phyloP scores from a whole-genome alignment of 2,888 invertebrate genomes.

The Nephrotoma appendiculata region DNA sequence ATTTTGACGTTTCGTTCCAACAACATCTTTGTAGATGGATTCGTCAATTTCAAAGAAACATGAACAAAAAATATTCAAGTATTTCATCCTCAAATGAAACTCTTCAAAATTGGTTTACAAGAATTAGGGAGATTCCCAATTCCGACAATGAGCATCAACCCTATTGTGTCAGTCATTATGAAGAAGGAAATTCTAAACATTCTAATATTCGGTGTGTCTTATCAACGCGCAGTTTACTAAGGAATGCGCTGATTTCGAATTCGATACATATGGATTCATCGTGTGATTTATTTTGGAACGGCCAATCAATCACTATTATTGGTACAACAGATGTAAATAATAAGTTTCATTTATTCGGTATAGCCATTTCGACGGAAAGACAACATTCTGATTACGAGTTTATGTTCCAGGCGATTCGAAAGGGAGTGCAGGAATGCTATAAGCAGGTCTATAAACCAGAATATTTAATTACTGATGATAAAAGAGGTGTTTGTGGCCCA shows the following conservation, averaged over 20 bases:
- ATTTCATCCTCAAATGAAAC: not conserved
- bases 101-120: not conserved
- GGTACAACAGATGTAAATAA: not conserved
- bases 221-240: not conserved
- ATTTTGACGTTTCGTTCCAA: not conserved
- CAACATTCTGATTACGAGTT: not conserved
- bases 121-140: not conserved
- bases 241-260: not conserved
- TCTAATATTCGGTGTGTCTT: not conserved
- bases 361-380: not conserved
- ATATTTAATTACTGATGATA: not conserved
- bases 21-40: not conserved
- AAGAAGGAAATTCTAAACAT: not conserved
- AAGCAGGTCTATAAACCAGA: not conserved
- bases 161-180: not conserved
- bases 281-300: not conserved
- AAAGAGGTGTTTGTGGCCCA: not conserved
- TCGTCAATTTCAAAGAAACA: not conserved
- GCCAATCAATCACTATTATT: not conserved
- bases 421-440: not conserved
- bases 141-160: not conserved
- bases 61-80: not conserved
- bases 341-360: not conserved
- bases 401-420: not conserved
- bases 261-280: constrained; percentile 9